phyloP scores from a whole-genome alignment of 2,797 vertebrate species.

The Arctocebus calabarensis region DNA sequence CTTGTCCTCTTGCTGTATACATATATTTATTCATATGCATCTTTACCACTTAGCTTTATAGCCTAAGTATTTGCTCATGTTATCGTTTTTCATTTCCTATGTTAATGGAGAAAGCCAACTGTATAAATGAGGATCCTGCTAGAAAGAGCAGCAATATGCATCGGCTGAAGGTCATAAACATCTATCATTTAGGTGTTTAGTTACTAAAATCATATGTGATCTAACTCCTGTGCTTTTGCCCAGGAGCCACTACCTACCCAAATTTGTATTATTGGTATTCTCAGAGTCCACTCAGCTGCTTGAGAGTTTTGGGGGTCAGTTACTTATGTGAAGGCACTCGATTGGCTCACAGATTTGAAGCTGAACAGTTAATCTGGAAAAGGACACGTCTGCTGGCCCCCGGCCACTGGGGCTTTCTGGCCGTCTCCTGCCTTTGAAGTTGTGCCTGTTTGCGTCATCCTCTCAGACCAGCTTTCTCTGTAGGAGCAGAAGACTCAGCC shows the following conservation, averaged over 20 bases:
- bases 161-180: not conserved
- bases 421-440: not conserved
- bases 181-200: not conserved
- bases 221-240: not conserved
- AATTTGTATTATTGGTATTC: not conserved
- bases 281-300: not conserved
- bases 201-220: not conserved
- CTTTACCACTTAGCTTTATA: not conserved
- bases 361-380: slow-evolving; percentile 19
- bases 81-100: not conserved
- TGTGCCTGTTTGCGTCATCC: not conserved
- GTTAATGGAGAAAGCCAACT: not conserved
- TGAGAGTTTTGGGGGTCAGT: not conserved
- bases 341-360: slow-evolving; percentile 13
- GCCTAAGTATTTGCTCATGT: not conserved
- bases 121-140: not conserved
- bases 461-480: not conserved
- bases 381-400: not conserved
- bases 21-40: not conserved
- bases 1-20: not conserved
- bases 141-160: not conserved
- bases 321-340: not conserved
- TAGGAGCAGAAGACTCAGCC: not conserved
- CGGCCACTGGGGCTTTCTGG: not conserved
- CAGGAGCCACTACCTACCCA: not conserved